A percentile compares a stretch with the other conserved stretches of the same genome.
Evolutionary conservation across 2,113 vertebrate genomes (phyloP).

Genomic region (Echinops telfairi): DNA sequence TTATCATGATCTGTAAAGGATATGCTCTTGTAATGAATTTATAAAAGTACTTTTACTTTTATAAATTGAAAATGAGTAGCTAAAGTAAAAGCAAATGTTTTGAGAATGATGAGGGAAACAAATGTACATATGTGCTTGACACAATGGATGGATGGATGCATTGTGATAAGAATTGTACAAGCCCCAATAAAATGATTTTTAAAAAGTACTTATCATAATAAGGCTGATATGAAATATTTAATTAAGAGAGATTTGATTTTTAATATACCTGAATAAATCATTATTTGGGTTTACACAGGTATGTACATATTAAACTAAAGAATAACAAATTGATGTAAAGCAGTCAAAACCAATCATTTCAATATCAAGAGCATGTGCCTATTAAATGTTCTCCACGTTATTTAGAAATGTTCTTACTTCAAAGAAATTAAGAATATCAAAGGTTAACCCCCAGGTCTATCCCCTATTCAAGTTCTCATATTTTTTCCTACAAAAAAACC

Average conservation of each 20-base stretch:
- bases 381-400: not conserved
- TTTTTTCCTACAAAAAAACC: constrained; percentile 2
- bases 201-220: not conserved
- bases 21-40: not conserved
- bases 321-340: not conserved
- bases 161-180: too few species aligned
- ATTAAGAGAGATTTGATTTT: not conserved
- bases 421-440: not conserved
- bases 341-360: not conserved
- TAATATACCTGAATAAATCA: constrained; percentile 8
- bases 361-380: not conserved
- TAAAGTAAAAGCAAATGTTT: too few species aligned
- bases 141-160: too few species aligned
- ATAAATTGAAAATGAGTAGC: too few species aligned
- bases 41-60: not conserved
- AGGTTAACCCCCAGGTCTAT: not conserved
- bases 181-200: not conserved
- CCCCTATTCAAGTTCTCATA: not conserved
- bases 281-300: not conserved
- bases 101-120: too few species aligned
- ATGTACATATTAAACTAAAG: not conserved
- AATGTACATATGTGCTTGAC: too few species aligned
- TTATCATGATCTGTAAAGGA: constrained; percentile 24
- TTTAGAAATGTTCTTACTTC: not conserved
- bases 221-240: not conserved